These are phyloP conservation scores for Toxotes lorentzi DNA, from an alignment of 2,797 vertebrate species.

Conservation along the genomic window DNA sequence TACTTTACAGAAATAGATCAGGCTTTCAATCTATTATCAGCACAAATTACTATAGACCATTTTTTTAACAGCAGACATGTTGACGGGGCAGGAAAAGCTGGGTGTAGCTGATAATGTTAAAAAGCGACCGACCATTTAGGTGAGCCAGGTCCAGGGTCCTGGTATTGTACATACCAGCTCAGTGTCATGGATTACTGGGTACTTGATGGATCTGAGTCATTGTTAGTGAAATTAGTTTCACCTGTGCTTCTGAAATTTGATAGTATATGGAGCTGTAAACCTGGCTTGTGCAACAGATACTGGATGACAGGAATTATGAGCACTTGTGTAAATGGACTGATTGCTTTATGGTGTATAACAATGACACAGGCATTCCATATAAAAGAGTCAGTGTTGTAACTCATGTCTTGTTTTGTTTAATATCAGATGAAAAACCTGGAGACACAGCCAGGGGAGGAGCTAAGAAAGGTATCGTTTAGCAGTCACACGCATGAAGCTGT, in stretches of 20 bases:
- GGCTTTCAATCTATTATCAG: not conserved
- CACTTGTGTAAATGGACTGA: not conserved
- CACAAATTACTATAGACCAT: not conserved
- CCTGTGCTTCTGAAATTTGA: not conserved
- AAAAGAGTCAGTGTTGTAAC: not conserved
- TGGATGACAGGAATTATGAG: not conserved
- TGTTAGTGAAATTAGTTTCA: too few relatives aligned
- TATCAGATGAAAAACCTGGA: constrained; percentile 80
- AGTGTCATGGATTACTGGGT: not conserved
- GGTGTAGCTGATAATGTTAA: too few relatives aligned
- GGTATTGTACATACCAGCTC: not conserved
- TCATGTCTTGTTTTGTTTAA: constrained; percentile 57
- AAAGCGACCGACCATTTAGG: not conserved
- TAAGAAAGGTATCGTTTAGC: constrained; percentile 68
- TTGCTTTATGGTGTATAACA: not conserved
- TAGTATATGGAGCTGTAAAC: not conserved
- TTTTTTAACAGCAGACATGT: not conserved
- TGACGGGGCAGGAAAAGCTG: too few relatives aligned
- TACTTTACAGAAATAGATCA: not conserved
- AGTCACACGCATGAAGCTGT: constrained; percentile 43
- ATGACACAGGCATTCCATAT: not conserved
- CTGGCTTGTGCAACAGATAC: not conserved
- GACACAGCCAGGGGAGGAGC: constrained; percentile 60
- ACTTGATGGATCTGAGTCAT: not conserved
- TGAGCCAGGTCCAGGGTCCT: not conserved